Percentiles rank a stretch among this genome's conserved stretches.
These are phyloP conservation scores for Calonectris borealis DNA, from an alignment of 2,113 vertebrate species.

Conservation along the genomic window DNA sequence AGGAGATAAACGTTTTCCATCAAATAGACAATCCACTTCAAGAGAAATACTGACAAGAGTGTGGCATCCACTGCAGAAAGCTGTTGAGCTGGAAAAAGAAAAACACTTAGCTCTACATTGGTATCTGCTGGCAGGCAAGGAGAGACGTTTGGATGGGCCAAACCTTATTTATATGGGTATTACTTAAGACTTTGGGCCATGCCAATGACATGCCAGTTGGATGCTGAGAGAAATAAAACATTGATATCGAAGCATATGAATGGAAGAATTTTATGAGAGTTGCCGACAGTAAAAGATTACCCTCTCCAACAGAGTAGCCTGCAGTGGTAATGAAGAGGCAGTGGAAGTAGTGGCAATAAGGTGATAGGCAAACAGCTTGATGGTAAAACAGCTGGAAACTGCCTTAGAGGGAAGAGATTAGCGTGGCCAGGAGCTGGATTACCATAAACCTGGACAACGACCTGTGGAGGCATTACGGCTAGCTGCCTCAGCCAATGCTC, in stretches of 20 bases:
- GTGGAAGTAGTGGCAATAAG: not conserved
- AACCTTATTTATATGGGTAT: not conserved
- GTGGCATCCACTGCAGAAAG: not conserved
- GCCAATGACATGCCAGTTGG: not conserved
- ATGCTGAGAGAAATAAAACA: not conserved
- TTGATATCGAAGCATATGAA: not conserved
- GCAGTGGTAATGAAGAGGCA: not conserved
- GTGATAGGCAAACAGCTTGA: not conserved
- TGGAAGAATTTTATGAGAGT: not conserved
- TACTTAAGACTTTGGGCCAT: not conserved
- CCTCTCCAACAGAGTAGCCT: fast-evolving
- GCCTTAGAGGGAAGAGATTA: not conserved
- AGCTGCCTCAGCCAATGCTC: fast-evolving
- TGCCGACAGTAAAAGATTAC: not conserved
- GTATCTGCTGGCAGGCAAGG: not conserved
- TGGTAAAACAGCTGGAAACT: not conserved
- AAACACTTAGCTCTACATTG: not conserved
- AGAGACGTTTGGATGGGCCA: not conserved
- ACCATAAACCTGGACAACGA: not conserved
- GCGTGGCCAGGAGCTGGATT: not conserved
- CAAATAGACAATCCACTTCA: not conserved
- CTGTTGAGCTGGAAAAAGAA: not conserved
- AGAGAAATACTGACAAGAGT: not conserved
- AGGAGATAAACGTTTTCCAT: not conserved
- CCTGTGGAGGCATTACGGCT: not conserved